A percentile compares a stretch with the other conserved stretches of the same genome.
phyloP scores from a whole-genome alignment of 2,113 vertebrate genomes.

The Apus apus region DNA sequence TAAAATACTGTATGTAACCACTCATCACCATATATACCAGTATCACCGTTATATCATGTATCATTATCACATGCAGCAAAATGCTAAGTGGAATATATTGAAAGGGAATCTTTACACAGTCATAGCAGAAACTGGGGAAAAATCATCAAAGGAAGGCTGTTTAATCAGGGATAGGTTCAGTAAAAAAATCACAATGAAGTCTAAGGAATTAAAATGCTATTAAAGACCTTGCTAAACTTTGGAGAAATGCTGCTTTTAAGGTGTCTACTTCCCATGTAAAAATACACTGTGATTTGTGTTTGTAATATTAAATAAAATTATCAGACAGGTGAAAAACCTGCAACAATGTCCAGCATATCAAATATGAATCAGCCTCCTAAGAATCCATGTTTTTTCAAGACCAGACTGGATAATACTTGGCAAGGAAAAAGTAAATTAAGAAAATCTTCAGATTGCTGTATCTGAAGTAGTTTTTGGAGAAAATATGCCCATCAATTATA shows the following conservation, averaged over 20 bases:
- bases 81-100: too few species aligned
- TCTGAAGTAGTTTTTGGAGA: not conserved
- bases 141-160: not conserved
- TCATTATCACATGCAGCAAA: too few species aligned
- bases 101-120: too few species aligned
- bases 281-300: not conserved
- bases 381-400: not conserved
- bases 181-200: fast-evolving
- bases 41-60: too few species aligned
- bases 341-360: not conserved
- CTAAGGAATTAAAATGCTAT: not conserved
- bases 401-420: not conserved
- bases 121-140: not conserved
- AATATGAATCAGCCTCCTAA: not conserved
- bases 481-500: not conserved
- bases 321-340: not conserved
- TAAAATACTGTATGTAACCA: too few species aligned
- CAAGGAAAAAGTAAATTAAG: not conserved
- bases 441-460: not conserved
- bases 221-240: not conserved
- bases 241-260: not conserved
- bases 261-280: not conserved
- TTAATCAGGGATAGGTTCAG: not conserved
- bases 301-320: not conserved
- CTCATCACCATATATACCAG: not conserved